Conservation (phyloP, 2,113 vertebrate genomes). For the Geothlypis trichas region DNA sequence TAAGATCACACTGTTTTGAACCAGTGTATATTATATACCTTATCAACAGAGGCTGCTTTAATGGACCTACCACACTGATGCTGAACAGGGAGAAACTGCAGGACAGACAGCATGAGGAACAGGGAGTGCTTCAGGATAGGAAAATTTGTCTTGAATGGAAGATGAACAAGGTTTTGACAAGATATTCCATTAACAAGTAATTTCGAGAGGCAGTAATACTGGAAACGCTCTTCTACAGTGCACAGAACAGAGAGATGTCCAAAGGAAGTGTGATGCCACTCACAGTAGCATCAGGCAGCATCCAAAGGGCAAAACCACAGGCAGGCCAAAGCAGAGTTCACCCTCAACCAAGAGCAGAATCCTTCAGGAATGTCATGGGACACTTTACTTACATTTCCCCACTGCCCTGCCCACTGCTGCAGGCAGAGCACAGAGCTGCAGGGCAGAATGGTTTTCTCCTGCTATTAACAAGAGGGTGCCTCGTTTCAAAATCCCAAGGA, state of each 20-base stretch:
- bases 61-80: background rate
- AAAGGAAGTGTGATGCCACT: background rate
- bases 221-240: background rate
- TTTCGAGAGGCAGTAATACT: background rate
- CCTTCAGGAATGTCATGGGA: background rate
- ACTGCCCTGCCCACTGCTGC: background rate
- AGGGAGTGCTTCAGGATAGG: background rate
- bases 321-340: background rate
- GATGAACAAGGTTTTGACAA: background rate
- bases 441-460: background rate
- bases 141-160: background rate
- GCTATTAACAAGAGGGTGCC: background rate
- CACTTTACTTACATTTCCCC: background rate
- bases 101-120: background rate
- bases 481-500: background rate
- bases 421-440: background rate
- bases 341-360: background rate
- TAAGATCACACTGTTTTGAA: background rate
- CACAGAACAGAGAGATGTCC: background rate
- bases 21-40: background rate
- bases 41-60: background rate
- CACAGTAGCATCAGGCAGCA: background rate
- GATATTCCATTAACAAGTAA: background rate
- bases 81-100: background rate
- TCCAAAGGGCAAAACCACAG: background rate